Evolutionary conservation across 1,140 invertebrate genomes (phyloP).

Genomic region (Heliconius hewitsoni): DNA sequence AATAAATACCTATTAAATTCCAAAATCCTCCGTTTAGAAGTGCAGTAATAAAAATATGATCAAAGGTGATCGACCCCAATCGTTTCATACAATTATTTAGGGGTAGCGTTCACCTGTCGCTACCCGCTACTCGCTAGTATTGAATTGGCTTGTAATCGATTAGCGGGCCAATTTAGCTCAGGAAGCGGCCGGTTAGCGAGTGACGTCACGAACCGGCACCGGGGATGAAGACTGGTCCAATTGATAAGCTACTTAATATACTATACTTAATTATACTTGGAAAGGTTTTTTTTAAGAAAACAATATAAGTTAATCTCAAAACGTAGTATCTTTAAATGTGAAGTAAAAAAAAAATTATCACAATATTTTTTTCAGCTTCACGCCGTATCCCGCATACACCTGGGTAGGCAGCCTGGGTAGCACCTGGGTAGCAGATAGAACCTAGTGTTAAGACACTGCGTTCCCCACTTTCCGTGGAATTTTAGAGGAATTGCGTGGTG

Average conservation of each 20-base stretch:
- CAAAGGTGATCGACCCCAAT: slow-evolving; percentile 22
- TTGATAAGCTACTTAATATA: neutral
- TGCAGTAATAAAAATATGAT: neutral
- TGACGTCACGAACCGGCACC: slow-evolving; percentile 59
- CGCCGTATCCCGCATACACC: too few relatives aligned
- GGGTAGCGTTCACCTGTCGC: slow-evolving; percentile 39
- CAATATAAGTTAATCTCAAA: neutral
- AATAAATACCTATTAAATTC: neutral
- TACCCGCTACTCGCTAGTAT: slow-evolving; percentile 41
- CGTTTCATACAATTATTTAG: slow-evolving; percentile 27
- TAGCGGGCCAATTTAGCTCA: slow-evolving; percentile 58
- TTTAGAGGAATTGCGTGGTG: too few relatives aligned
- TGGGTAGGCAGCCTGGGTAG: too few relatives aligned
- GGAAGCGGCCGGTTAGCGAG: slow-evolving; percentile 62
- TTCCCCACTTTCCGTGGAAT: too few relatives aligned
- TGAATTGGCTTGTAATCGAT: slow-evolving; percentile 52
- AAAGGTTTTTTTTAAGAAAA: neutral
- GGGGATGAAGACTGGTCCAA: slow-evolving; percentile 37
- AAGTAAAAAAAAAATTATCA: too few relatives aligned
- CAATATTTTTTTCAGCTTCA: too few relatives aligned
- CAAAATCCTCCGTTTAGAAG: neutral
- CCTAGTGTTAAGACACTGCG: too few relatives aligned
- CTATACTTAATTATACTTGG: neutral
- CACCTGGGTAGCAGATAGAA: too few relatives aligned
- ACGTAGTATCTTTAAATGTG: too few relatives aligned